These are phyloP conservation scores for Lacerta viridis DNA, from an alignment of 2,797 vertebrate genomes.

Conservation along the genomic window DNA sequence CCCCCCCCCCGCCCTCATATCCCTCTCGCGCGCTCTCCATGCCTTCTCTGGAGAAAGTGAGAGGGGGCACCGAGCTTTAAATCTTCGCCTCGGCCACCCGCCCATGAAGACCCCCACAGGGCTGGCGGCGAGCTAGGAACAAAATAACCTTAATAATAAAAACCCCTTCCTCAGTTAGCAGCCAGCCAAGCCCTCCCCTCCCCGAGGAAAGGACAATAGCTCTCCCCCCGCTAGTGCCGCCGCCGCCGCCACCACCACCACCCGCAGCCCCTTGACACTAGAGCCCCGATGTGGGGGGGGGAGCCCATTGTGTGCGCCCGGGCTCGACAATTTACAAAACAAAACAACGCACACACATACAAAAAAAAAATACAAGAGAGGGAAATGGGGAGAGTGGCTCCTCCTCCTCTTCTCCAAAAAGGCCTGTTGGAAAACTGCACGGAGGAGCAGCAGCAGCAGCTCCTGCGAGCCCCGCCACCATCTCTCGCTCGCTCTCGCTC, in stretches of 20 bases:
- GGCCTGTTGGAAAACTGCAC: conserved; percentile 60
- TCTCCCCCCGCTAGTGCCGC: neutral
- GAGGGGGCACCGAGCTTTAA: neutral
- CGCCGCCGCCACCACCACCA: neutral
- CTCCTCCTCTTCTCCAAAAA: conserved; percentile 60
- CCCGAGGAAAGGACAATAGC: conserved; percentile 52
- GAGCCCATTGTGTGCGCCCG: conserved; percentile 50
- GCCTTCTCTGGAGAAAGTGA: conserved; percentile 31
- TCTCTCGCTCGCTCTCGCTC: conserved; percentile 9
- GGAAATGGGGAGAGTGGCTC: conserved; percentile 52
- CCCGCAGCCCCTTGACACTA: conserved; percentile 36
- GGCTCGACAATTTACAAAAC: conserved; percentile 53
- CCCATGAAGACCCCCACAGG: conserved; percentile 14
- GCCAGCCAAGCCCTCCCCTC: conserved; percentile 15
- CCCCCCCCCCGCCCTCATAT: too few relatives aligned
- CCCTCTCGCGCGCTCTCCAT: neutral
- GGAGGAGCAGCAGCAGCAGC: neutral
- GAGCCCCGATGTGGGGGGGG: conserved; percentile 11
- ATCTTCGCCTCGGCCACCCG: neutral
- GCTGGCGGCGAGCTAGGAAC: neutral
- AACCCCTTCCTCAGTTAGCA: neutral
- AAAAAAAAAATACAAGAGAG: conserved; percentile 38
- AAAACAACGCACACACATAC: conserved; percentile 45
- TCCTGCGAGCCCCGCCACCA: conserved; percentile 24
- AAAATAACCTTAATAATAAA: too few relatives aligned